Conservation (phyloP, 2,113 vertebrate species). For the Panthera uncia region DNA sequence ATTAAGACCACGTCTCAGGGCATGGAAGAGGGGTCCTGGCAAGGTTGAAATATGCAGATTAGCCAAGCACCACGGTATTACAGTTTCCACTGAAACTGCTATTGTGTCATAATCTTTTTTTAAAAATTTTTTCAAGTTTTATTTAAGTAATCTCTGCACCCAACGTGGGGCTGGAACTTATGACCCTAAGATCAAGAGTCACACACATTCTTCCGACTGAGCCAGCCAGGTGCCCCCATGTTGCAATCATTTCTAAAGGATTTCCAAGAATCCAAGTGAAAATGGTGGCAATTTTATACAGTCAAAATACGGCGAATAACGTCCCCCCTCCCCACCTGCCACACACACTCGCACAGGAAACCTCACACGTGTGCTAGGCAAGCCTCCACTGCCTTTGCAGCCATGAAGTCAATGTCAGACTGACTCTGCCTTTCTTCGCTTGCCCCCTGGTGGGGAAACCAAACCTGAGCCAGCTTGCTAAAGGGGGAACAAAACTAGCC, state of each 20-base stretch:
- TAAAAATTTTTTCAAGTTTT: not conserved
- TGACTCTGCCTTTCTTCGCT: not conserved
- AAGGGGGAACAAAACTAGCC: fast-evolving
- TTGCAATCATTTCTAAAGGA: not conserved
- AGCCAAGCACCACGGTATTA: not conserved
- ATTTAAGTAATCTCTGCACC: not conserved
- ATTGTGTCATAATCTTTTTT: not conserved
- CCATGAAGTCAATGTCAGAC: fast-evolving
- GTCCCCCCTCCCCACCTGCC: too few relatives aligned
- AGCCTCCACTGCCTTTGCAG: fast-evolving
- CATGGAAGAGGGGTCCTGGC: not conserved
- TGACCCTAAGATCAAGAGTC: not conserved
- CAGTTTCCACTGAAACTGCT: not conserved
- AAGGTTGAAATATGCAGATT: not conserved
- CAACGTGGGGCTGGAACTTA: not conserved
- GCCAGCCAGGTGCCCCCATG: not conserved
- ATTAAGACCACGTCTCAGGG: not conserved
- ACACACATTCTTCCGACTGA: not conserved
- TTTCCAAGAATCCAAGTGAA: not conserved
- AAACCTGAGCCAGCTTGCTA: not conserved
- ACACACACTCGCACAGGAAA: not conserved
- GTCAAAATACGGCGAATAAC: not conserved
- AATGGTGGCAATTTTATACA: not conserved
- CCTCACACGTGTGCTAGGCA: not conserved
- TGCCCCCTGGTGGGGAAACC: constrained; percentile 46